These are phyloP conservation scores for Sphaerodactylus townsendi DNA, from an alignment of 2,113 vertebrate genomes.

Conservation along the genomic window DNA sequence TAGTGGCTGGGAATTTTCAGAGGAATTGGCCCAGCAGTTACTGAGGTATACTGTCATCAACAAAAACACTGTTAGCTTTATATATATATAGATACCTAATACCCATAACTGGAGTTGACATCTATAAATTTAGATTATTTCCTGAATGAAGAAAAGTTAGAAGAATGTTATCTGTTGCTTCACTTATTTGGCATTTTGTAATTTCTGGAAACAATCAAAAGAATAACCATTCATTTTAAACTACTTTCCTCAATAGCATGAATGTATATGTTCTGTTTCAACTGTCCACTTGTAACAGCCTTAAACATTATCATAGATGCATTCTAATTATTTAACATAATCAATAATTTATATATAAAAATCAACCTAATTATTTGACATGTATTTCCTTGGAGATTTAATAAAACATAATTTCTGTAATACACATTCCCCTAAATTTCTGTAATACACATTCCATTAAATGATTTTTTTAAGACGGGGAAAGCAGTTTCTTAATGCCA, in stretches of 20 bases:
- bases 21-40: too few species aligned
- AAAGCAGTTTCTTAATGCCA: neutral
- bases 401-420: neutral
- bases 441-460: too few species aligned
- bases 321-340: neutral
- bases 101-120: too few species aligned
- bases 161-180: neutral
- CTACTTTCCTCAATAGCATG: neutral
- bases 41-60: too few species aligned
- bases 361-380: neutral
- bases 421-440: too few species aligned
- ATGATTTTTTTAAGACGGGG: neutral
- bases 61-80: too few species aligned
- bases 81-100: too few species aligned
- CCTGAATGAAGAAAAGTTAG: neutral
- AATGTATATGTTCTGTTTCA: neutral
- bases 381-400: neutral
- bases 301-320: neutral
- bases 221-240: neutral
- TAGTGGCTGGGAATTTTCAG: too few species aligned
- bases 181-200: neutral
- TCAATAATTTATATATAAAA: neutral
- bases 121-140: neutral
- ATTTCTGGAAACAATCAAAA: neutral
- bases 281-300: neutral